These are phyloP conservation scores for Doris montereyensis DNA, from an alignment of 2,888 invertebrate genomes.

Conservation along the genomic window DNA sequence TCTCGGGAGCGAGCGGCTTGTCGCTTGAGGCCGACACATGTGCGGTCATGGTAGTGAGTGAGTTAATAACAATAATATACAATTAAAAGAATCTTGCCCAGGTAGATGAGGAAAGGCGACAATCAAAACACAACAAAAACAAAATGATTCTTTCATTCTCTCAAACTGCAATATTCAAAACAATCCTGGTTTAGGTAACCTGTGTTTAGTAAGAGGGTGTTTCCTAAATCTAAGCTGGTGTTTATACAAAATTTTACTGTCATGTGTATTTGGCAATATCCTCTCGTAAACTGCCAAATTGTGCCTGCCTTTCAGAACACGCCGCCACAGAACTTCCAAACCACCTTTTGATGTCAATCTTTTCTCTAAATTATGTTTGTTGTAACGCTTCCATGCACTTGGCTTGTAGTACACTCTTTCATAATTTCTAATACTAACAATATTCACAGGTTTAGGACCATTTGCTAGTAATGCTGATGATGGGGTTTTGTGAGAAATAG, in stretches of 20 bases:
- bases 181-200: conserved; percentile 34
- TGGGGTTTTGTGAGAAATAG: too few relatives aligned
- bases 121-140: too few relatives aligned
- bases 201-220: conserved; percentile 38
- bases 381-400: conserved; percentile 58
- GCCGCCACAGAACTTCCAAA: conserved; percentile 54
- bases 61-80: too few relatives aligned
- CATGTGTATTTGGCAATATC: conserved; percentile 46
- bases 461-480: too few relatives aligned
- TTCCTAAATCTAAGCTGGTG: conserved; percentile 39
- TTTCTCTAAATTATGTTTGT: conserved; percentile 59
- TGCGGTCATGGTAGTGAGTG: too few relatives aligned
- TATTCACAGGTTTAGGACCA: too few relatives aligned
- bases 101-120: too few relatives aligned
- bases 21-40: too few relatives aligned
- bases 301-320: conserved; percentile 54
- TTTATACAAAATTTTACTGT: conserved; percentile 43
- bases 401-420: conserved; percentile 46
- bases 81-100: too few relatives aligned
- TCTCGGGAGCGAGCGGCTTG: too few relatives aligned
- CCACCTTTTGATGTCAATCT: conserved; percentile 49
- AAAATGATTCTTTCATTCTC: too few relatives aligned
- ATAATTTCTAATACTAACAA: conserved; percentile 5
- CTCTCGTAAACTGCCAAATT: conserved; percentile 54
- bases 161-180: too few relatives aligned